Evolutionary conservation across 1,140 invertebrate species (phyloP).

Genomic region (Rhagoletis zephyria): DNA sequence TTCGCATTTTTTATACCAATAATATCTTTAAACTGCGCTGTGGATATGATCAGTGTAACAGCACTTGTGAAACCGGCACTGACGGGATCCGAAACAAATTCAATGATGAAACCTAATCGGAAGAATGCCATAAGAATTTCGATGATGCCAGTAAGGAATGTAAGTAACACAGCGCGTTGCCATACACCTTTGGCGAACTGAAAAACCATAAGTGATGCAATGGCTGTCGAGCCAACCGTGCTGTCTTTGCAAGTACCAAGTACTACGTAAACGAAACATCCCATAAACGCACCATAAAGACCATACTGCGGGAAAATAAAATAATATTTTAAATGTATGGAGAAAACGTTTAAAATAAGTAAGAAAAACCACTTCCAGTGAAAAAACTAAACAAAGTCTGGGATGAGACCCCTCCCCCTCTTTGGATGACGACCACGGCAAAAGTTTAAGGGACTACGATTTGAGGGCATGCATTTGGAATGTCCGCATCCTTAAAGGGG

Average conservation of each 20-base stretch:
- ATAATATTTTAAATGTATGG: no score
- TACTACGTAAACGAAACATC: constrained; percentile 91
- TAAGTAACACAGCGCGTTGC: constrained; percentile 85
- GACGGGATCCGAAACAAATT: constrained; percentile 94
- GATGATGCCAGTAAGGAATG: constrained; percentile 86
- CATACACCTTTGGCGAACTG: constrained; percentile 82
- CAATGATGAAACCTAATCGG: constrained; percentile 91
- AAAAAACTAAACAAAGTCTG: no score
- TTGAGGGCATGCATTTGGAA: no score
- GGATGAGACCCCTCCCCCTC: no score
- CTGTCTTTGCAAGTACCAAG: constrained; percentile 93
- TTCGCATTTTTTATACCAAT: constrained; percentile 83
- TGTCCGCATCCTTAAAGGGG: no score
- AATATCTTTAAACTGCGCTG: constrained; percentile 90
- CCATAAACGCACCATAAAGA: constrained; percentile 92
- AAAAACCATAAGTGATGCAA: constrained; percentile 87
- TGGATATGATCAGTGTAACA: constrained; percentile 91
- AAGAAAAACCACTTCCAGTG: no score
- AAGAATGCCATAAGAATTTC: constrained; percentile 89
- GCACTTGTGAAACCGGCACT: constrained; percentile 95
- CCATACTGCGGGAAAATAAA: constrained; percentile 78
- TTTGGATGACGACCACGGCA: no score
- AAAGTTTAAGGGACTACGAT: no score
- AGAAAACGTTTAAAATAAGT: no score
- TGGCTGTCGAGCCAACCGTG: constrained; percentile 91